phyloP scores from a whole-genome alignment of 2,888 invertebrate genomes.

The Ametastegia equiseti region DNA sequence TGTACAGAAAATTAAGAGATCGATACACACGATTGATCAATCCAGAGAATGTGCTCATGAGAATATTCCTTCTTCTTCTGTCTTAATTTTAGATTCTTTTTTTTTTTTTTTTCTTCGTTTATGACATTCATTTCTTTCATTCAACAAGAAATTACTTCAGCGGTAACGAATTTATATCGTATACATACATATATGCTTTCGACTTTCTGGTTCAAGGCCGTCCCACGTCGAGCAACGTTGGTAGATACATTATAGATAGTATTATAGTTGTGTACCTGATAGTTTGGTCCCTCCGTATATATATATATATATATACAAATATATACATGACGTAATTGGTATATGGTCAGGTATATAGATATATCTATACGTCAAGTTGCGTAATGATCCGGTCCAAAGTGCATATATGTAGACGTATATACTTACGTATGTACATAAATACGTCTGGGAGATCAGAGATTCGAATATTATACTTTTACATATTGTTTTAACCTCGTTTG shows the following conservation, averaged over 20 bases:
- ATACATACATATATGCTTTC: too few species aligned
- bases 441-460: neutral
- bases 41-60: too few species aligned
- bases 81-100: neutral
- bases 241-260: too few species aligned
- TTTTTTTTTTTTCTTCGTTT: too few species aligned
- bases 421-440: neutral
- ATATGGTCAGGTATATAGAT: neutral
- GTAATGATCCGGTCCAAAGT: constrained; percentile 15
- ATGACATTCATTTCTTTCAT: neutral
- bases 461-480: neutral
- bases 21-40: too few species aligned
- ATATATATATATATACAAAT: neutral
- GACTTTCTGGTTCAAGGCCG: constrained; percentile 46
- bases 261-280: neutral
- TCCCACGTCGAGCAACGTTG: constrained; percentile 8
- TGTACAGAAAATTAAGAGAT: too few species aligned
- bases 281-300: neutral
- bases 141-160: neutral
- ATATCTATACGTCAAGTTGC: neutral
- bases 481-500: neutral
- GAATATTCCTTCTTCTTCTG: neutral
- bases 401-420: neutral
- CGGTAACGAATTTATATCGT: neutral
- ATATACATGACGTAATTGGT: neutral